Conservation (phyloP, 2,888 invertebrate genomes). For the Acanthosepion esculentum region DNA sequence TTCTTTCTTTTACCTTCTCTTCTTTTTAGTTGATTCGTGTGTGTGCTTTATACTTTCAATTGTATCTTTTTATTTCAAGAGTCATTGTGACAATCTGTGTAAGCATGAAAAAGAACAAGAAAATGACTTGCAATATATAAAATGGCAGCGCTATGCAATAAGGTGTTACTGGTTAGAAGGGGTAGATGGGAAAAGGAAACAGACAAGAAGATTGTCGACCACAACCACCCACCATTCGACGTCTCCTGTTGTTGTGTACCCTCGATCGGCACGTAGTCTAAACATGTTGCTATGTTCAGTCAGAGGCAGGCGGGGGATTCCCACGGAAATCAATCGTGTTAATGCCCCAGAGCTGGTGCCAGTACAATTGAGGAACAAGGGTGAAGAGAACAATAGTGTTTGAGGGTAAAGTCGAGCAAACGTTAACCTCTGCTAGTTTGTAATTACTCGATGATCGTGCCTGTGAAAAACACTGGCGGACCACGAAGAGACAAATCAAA, state of each 20-base stretch:
- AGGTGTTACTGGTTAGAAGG: background rate
- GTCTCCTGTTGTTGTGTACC: background rate
- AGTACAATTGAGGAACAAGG: background rate
- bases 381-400: background rate
- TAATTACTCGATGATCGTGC: background rate
- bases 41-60: background rate
- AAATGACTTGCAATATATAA: background rate
- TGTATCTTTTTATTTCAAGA: background rate
- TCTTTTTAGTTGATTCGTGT: background rate
- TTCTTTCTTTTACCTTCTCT: too few relatives aligned
- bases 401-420: background rate
- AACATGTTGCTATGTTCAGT: background rate
- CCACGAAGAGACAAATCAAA: background rate
- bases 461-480: background rate
- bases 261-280: constrained; percentile 38
- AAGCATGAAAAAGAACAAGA: background rate
- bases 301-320: background rate
- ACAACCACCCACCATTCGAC: background rate
- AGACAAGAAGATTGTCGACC: background rate
- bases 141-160: background rate
- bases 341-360: background rate
- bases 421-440: background rate
- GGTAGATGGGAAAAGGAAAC: background rate
- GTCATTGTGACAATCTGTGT: background rate
- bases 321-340: constrained; percentile 42